Conservation (phyloP, 2,888 invertebrate species). For the Cheiracanthium punctorium region DNA sequence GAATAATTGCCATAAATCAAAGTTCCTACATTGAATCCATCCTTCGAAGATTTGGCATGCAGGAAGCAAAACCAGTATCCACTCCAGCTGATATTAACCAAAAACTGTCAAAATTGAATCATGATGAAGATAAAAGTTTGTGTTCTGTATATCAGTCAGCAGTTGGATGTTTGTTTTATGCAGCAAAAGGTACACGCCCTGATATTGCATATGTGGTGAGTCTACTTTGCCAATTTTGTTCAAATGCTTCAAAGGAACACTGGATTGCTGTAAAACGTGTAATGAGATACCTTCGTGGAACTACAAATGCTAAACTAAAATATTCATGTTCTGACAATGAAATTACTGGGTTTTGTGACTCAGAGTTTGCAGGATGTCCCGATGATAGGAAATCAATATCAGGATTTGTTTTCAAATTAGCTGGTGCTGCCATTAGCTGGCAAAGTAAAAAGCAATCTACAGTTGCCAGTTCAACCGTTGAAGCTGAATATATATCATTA, state of each 20-base stretch:
- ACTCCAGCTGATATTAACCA: too few species aligned
- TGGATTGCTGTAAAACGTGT: background rate
- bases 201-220: too few species aligned
- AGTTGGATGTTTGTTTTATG: constrained; percentile 3
- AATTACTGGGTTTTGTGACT: background rate
- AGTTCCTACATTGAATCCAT: too few species aligned
- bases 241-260: too few species aligned
- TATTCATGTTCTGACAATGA: background rate
- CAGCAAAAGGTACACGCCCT: constrained; percentile 49
- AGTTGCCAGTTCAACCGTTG: constrained; percentile 71
- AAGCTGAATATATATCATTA: constrained; percentile 72
- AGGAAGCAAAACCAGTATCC: too few species aligned
- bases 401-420: constrained; percentile 56
- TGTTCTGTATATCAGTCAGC: too few species aligned
- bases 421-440: constrained; percentile 50
- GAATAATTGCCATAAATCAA: too few species aligned
- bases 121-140: background rate
- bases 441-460: constrained; percentile 61
- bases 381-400: constrained; percentile 53
- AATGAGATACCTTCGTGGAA: background rate
- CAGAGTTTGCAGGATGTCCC: background rate
- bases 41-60: too few species aligned
- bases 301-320: background rate
- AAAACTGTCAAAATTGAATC: background rate
- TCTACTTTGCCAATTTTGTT: too few species aligned